phyloP scores from a whole-genome alignment of 2,888 invertebrate species.

The Harpalus rubripes region DNA sequence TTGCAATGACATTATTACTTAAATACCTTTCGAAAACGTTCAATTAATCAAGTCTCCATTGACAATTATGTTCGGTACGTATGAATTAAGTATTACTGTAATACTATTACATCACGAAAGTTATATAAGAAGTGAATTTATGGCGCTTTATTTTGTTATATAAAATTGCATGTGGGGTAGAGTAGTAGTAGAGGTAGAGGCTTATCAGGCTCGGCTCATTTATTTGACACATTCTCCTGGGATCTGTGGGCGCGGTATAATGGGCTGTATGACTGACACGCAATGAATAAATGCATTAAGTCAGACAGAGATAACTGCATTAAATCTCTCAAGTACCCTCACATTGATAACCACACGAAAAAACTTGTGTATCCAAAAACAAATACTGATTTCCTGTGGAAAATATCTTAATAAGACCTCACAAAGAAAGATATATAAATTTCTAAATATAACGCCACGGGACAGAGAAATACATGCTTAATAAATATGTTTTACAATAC shows the following conservation, averaged over 20 bases:
- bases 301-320: slow-evolving; percentile 52
- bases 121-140: slow-evolving; percentile 7
- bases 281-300: slow-evolving; percentile 57
- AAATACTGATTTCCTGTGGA: neutral
- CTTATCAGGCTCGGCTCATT: slow-evolving; percentile 13
- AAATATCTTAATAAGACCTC: neutral
- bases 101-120: neutral
- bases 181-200: neutral
- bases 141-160: neutral
- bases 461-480: no score
- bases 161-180: slow-evolving; percentile 46
- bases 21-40: neutral
- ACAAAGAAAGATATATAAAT: neutral
- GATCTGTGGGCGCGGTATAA: slow-evolving; percentile 53
- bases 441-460: neutral
- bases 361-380: neutral
- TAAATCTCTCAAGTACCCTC: slow-evolving; percentile 40
- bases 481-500: no score
- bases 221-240: slow-evolving; percentile 49
- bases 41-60: neutral
- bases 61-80: neutral
- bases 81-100: neutral
- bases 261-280: slow-evolving; percentile 38
- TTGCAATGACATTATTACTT: slow-evolving; percentile 13
- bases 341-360: neutral